Conservation (phyloP, 2,888 invertebrate species). For the Resseliella maxima region DNA sequence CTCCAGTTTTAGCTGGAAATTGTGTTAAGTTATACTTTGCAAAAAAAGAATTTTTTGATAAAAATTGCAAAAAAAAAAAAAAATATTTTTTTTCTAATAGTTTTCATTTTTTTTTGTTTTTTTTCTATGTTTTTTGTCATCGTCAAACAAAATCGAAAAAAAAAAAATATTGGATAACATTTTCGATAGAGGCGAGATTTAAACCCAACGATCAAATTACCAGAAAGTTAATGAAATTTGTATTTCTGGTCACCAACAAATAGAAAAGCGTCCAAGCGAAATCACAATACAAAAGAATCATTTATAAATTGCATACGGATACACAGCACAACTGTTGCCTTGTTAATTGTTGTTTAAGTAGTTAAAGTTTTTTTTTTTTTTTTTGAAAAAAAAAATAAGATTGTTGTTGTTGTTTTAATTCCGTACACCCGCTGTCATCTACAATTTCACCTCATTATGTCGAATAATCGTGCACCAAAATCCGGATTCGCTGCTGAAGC, state of each 20-base stretch:
- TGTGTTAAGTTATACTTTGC: neutral
- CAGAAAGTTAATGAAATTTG: neutral
- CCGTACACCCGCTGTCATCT: conserved; percentile 48
- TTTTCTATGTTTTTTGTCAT: neutral
- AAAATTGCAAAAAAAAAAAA: conserved; percentile 38
- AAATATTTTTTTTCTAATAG: conserved; percentile 25
- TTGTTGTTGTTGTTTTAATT: conserved; percentile 26
- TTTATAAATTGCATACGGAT: conserved; percentile 35
- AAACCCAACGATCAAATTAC: neutral
- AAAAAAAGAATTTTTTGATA: conserved; percentile 8
- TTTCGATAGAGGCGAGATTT: neutral
- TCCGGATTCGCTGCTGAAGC: conserved; percentile 95
- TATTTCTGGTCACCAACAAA: neutral
- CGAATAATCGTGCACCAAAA: conserved; percentile 68
- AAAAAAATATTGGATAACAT: conserved; percentile 31
- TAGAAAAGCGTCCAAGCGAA: neutral
- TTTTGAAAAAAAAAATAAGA: too few relatives aligned
- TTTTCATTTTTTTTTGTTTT: neutral
- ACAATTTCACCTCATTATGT: conserved; percentile 61
- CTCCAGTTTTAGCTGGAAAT: neutral
- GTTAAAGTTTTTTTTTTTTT: neutral
- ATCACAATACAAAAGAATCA: conserved; percentile 19
- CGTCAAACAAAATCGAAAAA: neutral
- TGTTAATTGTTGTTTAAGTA: neutral
- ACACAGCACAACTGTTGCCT: neutral